These are phyloP conservation scores for Eilema griseolum DNA, from an alignment of 2,888 invertebrate species.

Conservation along the genomic window DNA sequence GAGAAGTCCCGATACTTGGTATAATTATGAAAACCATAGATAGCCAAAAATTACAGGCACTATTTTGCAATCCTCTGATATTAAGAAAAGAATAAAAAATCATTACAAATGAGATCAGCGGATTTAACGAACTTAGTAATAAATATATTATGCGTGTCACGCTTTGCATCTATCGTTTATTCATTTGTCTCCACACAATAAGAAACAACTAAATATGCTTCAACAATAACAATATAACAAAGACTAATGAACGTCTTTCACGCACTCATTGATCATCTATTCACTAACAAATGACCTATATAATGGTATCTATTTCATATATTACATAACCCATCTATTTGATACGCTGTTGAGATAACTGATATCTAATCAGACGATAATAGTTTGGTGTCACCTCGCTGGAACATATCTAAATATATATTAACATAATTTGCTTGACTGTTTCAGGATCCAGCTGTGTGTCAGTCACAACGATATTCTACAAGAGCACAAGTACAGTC, in stretches of 20 bases:
- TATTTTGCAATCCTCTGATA: background rate
- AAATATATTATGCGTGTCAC: background rate
- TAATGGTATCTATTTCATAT: conserved; percentile 6
- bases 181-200: background rate
- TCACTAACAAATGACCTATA: conserved; percentile 13
- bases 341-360: conserved; percentile 24
- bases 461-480: no score
- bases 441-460: background rate
- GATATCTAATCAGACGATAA: conserved; percentile 9
- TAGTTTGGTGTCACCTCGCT: background rate
- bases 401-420: background rate
- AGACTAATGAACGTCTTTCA: background rate
- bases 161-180: background rate
- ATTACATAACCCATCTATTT: conserved; percentile 40
- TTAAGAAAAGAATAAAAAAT: background rate
- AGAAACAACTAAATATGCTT: no score
- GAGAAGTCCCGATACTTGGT: no score
- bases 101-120: background rate
- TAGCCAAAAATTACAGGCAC: no score
- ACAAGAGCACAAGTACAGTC: no score
- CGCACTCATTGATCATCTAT: background rate
- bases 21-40: no score
- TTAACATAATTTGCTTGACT: background rate
- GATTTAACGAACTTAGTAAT: background rate
- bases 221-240: conserved; percentile 1